Evolutionary conservation across 1,140 invertebrate genomes (phyloP).

Genomic region (Wasmannia auropunctata): DNA sequence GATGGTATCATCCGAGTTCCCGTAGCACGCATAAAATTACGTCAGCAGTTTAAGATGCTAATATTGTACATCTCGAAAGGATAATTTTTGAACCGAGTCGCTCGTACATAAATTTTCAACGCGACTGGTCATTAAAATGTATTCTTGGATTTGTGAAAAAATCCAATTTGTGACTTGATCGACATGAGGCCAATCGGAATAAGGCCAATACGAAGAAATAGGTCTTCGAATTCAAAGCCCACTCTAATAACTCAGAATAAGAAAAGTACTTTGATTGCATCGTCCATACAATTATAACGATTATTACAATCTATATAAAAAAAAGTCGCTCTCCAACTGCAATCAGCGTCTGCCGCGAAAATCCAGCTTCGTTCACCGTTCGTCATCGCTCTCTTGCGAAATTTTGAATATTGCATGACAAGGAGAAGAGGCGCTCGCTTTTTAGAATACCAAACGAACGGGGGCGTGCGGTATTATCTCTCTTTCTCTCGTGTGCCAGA

Average conservation of each 20-base stretch:
- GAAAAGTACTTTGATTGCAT: too few relatives aligned
- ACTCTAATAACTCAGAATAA: not conserved
- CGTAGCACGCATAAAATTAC: not conserved
- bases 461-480: conserved; percentile 29
- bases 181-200: not conserved
- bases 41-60: not conserved
- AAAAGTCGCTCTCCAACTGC: not conserved
- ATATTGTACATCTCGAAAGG: not conserved
- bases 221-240: not conserved
- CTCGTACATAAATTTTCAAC: not conserved
- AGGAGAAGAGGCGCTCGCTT: conserved; percentile 39
- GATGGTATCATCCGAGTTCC: not conserved
- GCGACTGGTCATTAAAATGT: not conserved
- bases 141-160: not conserved
- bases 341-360: not conserved
- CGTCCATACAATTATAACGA: not conserved
- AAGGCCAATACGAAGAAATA: not conserved
- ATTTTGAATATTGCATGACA: conserved; percentile 58
- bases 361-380: not conserved
- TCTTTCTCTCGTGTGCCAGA: not conserved
- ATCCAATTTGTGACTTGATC: not conserved
- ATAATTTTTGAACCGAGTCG: not conserved
- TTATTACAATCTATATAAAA: too few relatives aligned
- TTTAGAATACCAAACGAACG: conserved; percentile 54
- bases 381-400: conserved; percentile 4